phyloP scores from a whole-genome alignment of 2,113 vertebrate genomes.

The Amia ocellicauda region DNA sequence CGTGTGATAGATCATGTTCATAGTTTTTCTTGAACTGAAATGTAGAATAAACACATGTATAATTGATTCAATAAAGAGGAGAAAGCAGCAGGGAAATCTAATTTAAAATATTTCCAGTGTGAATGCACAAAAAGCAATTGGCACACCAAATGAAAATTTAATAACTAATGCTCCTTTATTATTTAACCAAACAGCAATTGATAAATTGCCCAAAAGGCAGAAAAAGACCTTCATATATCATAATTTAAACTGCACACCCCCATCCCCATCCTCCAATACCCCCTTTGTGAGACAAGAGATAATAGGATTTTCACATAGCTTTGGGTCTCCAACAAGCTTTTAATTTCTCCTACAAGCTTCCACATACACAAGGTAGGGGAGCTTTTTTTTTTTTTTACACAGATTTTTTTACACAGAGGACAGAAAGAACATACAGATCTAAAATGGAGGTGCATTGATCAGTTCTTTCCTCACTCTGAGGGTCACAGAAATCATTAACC shows the following conservation, averaged over 20 bases:
- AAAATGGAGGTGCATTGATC: slow-evolving; percentile 74
- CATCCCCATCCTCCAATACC: not conserved
- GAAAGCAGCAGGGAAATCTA: slow-evolving; percentile 16
- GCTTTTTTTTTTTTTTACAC: slow-evolving; percentile 1
- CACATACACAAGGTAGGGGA: not conserved
- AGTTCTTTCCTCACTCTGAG: slow-evolving; percentile 56
- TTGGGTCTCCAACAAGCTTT: not conserved
- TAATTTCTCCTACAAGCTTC: slow-evolving; percentile 18
- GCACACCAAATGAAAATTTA: slow-evolving; percentile 23
- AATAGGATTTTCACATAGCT: slow-evolving; percentile 8
- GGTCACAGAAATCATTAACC: slow-evolving; percentile 73
- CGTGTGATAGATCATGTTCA: not conserved
- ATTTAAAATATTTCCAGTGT: slow-evolving; percentile 18
- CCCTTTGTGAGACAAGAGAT: not conserved
- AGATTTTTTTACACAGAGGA: not conserved
- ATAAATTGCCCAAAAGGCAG: slow-evolving; percentile 15
- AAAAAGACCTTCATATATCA: slow-evolving; percentile 18
- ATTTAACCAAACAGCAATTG: slow-evolving; percentile 22
- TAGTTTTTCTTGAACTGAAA: not conserved
- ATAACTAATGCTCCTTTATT: slow-evolving; percentile 19
- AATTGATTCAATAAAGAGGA: slow-evolving; percentile 21
- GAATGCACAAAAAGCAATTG: slow-evolving; percentile 7
- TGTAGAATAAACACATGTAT: slow-evolving; percentile 1
- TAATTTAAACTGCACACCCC: slow-evolving; percentile 5
- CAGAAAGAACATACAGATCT: slow-evolving; percentile 43